Evolutionary conservation across 1,140 invertebrate species (phyloP), one percentile per base, ranked within the genome.

Genomic region (Zaprionus ornatus): DNA sequence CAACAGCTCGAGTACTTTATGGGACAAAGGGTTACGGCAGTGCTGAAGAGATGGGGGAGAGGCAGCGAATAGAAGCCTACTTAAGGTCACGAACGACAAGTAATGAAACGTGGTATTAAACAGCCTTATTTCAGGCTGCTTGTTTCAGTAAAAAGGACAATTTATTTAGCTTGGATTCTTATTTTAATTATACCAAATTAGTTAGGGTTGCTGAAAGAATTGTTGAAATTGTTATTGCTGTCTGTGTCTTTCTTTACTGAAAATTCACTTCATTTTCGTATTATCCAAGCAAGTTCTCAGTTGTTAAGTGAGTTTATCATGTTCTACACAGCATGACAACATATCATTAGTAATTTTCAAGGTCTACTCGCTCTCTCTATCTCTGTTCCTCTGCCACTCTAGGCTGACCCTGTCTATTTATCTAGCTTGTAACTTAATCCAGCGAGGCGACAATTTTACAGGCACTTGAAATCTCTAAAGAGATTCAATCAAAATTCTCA

Each of bases 401-500:
- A 17, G 15, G 6, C 21, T 23, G 35, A 32, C 48, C 52, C 23
- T 42, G 25, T 13, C 60, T 57, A 40, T 71, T 35, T 52, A 64
- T 35, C 61, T 54, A 63, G 45, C 48, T 71, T 75, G 73, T 75
- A 75, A 71, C 45, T 42, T 64, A 71, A 75, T 70, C 73, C 37
- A 27, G 23, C 59, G 48, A 57, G 23, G 23, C 32, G 63, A 65
- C 61, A 64, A 65, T 29, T 56, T 65, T 42, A n/a, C 54, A 45
- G 35, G 45, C 60, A 54, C 64, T 66, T 42, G 54, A 66, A 48
- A 57, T 52, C 60, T 42, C 60, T 56, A 23, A 70, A 63, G 73
- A 69, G 54, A 59, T 71, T 75, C 40, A 64, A 75, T 71, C 67
- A 75, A 71, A 78, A 80, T 81, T 74, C 64, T 85, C 82, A 85